Percentiles rank a stretch among this genome's conserved stretches.
Conservation (phyloP, 2,888 invertebrate species). For the Monopis laevigella region DNA sequence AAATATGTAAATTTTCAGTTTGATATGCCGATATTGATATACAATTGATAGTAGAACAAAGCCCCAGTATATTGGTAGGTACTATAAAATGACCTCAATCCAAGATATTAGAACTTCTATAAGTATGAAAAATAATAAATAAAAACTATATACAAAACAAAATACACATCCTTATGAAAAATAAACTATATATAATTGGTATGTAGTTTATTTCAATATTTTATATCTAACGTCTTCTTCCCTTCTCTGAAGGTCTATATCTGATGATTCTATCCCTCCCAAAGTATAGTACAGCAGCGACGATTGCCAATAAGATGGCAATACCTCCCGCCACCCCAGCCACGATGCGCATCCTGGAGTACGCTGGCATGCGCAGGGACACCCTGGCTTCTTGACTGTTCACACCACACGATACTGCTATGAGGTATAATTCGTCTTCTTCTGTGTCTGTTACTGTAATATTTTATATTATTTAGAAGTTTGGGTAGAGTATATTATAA, state of each 20-base stretch:
- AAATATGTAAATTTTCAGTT: too few relatives aligned
- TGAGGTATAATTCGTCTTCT: slow-evolving; percentile 78
- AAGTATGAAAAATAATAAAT: too few relatives aligned
- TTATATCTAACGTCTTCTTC: slow-evolving; percentile 6
- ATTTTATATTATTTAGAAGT: not conserved
- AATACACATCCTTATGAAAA: too few relatives aligned
- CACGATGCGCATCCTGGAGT: slow-evolving; percentile 74
- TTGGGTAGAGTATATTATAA: too few relatives aligned
- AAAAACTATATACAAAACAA: too few relatives aligned
- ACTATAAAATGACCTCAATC: too few relatives aligned
- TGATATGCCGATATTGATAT: too few relatives aligned
- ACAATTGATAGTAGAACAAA: too few relatives aligned
- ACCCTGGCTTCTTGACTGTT: slow-evolving; percentile 60
- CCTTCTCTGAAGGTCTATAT: slow-evolving; percentile 2
- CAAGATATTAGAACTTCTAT: too few relatives aligned
- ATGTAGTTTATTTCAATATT: too few relatives aligned
- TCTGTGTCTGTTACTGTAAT: slow-evolving; percentile 72
- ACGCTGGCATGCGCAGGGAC: slow-evolving; percentile 70
- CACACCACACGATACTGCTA: slow-evolving; percentile 72
- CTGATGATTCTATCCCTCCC: slow-evolving; percentile 23
- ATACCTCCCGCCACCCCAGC: slow-evolving; percentile 78
- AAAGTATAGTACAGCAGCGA: slow-evolving; percentile 67
- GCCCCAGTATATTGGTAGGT: too few relatives aligned
- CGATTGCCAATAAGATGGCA: slow-evolving; percentile 72
- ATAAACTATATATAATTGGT: too few relatives aligned